Evolutionary conservation across 2,797 vertebrate species (phyloP), one percentile per base, ranked within the genome.

Genomic region (Chrosomus eos): DNA sequence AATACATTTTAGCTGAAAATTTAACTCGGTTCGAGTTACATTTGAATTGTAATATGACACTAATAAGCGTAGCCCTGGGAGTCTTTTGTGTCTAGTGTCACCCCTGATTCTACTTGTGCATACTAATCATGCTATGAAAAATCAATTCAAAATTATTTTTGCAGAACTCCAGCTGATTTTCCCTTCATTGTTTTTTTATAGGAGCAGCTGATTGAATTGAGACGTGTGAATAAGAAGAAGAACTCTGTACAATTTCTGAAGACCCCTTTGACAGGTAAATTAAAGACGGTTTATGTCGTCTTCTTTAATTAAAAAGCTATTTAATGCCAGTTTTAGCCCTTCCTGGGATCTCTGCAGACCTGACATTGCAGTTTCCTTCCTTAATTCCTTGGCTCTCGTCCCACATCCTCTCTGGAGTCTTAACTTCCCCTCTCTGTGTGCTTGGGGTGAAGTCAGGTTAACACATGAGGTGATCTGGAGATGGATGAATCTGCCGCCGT

Each of bases 401-500:
- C 66, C 72, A 58, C 70, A 40, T 86, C 45, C 48, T 76, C 81
- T 82, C 73, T 26, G 19, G 26, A 82, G 73, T 28, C 64, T 70
- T 43, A 70, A 51, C 66, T 72, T 45, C 9, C 21, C 45, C 83
- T 62, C 74, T 21, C 74, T n/a, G n/a, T 55, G 73, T 36, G 9
- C 53, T 1, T n/a, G 66, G 53, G 80, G 79, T 79, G 83, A 87
- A 87, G 62, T 85, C 83, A 88, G 90, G 88, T 76, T 86, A 91
- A 91, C 85, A 71, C 88, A 91, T 89, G 85, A 93, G 87, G 89
- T 91, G 80, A 82, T 81, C 53, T 64, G 51, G 79, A 87, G 68
- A 89, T 85, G 83, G 90, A 92, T 93, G 73, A 89, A 86, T 93
- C 88, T 86, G 55, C 86, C 26, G 70, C 82, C 86, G 86, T 82